These are phyloP conservation scores for Caenorhabditis remanei DNA, from an alignment of 1,140 invertebrate species.

Conservation along the genomic window DNA sequence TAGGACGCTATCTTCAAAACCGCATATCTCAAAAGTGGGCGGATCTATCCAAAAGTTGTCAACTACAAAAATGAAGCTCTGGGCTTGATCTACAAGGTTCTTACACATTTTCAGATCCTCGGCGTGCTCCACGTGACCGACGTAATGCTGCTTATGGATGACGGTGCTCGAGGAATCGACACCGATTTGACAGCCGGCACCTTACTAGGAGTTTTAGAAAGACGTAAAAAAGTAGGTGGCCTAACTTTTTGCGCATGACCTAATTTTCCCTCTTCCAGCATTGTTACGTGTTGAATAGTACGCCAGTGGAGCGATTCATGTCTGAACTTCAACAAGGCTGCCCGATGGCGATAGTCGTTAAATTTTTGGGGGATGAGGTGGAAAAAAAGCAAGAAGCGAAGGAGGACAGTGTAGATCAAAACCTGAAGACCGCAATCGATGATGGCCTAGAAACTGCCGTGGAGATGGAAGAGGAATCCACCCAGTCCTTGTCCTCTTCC, in stretches of 20 bases:
- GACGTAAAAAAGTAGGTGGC: constrained; percentile 1
- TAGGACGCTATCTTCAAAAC: too few relatives aligned
- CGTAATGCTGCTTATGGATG: constrained; percentile 32
- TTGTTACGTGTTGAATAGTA: neutral
- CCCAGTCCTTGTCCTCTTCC: neutral
- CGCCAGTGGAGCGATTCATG: constrained; percentile 23
- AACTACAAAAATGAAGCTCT: too few relatives aligned
- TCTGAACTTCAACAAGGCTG: constrained; percentile 28
- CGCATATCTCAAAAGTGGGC: too few relatives aligned
- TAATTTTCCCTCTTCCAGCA: constrained; percentile 9
- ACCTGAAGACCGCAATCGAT: too few relatives aligned
- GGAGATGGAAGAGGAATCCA: too few relatives aligned
- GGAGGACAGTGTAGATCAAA: too few relatives aligned
- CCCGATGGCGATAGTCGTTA: constrained; percentile 3
- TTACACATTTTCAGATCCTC: neutral
- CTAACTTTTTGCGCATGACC: neutral
- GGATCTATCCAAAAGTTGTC: too few relatives aligned
- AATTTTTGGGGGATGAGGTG: neutral
- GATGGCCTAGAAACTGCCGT: too few relatives aligned
- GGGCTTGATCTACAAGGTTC: too few relatives aligned
- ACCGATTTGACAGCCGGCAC: constrained; percentile 32
- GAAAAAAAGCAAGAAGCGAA: neutral
- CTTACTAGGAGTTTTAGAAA: neutral
- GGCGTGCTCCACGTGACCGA: neutral
- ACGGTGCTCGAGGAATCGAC: neutral